Evolutionary conservation across 2,888 invertebrate genomes (phyloP).

Genomic region (Hemithea aestivaria): DNA sequence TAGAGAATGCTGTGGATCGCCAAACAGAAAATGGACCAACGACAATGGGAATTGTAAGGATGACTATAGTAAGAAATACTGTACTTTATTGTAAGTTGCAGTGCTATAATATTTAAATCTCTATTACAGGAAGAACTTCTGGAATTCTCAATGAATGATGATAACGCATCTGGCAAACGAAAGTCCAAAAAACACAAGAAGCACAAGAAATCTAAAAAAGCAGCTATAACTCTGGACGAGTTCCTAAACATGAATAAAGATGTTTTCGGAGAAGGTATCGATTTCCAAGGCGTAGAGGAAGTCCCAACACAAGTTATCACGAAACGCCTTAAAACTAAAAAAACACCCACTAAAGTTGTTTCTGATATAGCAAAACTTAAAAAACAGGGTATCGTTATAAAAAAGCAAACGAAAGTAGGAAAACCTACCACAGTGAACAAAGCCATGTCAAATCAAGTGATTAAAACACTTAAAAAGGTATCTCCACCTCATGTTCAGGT

Average conservation of each 20-base stretch:
- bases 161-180: constrained; percentile 42
- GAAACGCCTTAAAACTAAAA: constrained; percentile 56
- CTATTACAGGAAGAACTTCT: constrained; percentile 62
- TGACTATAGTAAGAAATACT: constrained; percentile 8
- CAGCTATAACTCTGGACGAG: constrained; percentile 69
- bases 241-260: constrained; percentile 73
- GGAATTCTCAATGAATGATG: constrained; percentile 59
- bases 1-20: constrained; percentile 41
- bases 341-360: constrained; percentile 31
- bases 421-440: constrained; percentile 6
- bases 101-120: not conserved
- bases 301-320: constrained; percentile 61
- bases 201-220: constrained; percentile 67
- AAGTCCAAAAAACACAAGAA: constrained; percentile 68
- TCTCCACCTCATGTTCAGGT: constrained; percentile 13
- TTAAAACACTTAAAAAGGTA: constrained; percentile 8
- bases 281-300: constrained; percentile 69
- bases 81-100: not conserved
- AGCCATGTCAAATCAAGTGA: constrained; percentile 4
- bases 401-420: constrained; percentile 39
- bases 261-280: constrained; percentile 69
- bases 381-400: constrained; percentile 63
- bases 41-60: constrained; percentile 52
- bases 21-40: constrained; percentile 32
- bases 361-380: constrained; percentile 62